Evolutionary conservation across 2,113 vertebrate genomes (phyloP), one percentile per base, ranked within the genome.

Genomic region (Eleginops maclovinus): DNA sequence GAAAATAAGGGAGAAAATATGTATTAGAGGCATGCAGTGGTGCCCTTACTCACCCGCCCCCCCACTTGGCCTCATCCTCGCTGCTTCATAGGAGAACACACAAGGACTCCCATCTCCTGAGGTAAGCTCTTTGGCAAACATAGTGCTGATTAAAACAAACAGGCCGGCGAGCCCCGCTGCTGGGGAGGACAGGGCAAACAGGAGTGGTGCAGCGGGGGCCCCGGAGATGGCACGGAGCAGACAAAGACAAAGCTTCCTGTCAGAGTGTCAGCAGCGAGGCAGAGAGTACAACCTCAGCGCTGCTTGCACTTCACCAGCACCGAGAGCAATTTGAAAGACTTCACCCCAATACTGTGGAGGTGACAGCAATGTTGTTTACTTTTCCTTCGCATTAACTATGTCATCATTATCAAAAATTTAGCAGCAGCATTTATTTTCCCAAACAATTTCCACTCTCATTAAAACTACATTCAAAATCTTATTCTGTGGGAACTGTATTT

Each of bases 121-220:
- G 84, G 77, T 75, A 91, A 91, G 90, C 87, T 90, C 86, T 92
- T 91, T 87, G 86, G 85, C 91, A 94, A 94, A 94, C 90, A 94
- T 31, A 75, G 71, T 72, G 86, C 88, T 92, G 91, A 94, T 94
- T 93, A 93, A 94, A 93, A 93, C 89, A 93, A 94, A 93, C 91
- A 93, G 90, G 64, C 58, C 70, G 22, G 77, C 58, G 56, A 89
- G 82, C 78, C 84, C 75, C 17, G 5, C 83, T 82, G 91, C 83
- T 71, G 75, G 83, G 65, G 87, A 86, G 73, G 87, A 89, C 83
- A 89, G 87, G 85, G 79, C 85, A 93, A 91, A 92, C 85, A 88
- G 79, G 74, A 76, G 55, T 22, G 68, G 61, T 81, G 72, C 86
- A 84, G 72, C 83, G 72, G 87, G 84, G 84, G 75, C 84, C 78